Base-by-base conservation (phyloP, 2,888 invertebrate species). In the Agonum fuliginosum region DNA sequence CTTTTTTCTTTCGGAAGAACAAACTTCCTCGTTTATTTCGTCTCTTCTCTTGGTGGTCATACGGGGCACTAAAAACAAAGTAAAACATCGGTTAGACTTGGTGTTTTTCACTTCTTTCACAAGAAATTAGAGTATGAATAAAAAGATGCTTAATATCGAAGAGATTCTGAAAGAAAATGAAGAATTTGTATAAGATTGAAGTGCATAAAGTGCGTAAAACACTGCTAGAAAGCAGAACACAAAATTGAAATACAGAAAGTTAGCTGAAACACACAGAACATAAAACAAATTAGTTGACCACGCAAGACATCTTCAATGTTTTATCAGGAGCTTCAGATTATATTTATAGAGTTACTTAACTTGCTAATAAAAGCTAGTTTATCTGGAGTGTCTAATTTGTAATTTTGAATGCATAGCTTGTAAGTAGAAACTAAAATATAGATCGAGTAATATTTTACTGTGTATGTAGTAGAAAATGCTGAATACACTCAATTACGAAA, bases 1-100 rank as follows among this genome's bases (percentile, higher is more conserved):
- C 96, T 91, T 96, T 95, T 87, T 96, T 96, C 88, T 96, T 97
- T 81, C 96, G 92, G 86, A 96, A 97, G 90, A 97, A 97, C 78
- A 97, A 88, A 81, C 96, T 96, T 73, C 96, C 96, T 69, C 96
- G 89, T 88, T 97, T 97, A 81, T 95, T 90, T 83, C 96, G 89
- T 85, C 97, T 96, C 84, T 95, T 95, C 17, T 94, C 92, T 84
- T 94, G 94, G 83, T 93, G 93, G 83, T 93, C 93, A 81, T 91
- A 91, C 30, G 89, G 88, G 82, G 89, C 89, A 84, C 90, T 90
- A 87, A 75, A 67, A 73, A 30, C 54, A 54, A 54, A 54, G 17
- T 62, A 62, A 62, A 19, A 30, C 27, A 30, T 27, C 12, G 58
- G 10, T 62, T 62, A 62, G 10, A 27, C 5, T 62, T 62, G 5